Base-by-base conservation (phyloP, 23 tunicate species). In the Pegea sp. region DNA sequence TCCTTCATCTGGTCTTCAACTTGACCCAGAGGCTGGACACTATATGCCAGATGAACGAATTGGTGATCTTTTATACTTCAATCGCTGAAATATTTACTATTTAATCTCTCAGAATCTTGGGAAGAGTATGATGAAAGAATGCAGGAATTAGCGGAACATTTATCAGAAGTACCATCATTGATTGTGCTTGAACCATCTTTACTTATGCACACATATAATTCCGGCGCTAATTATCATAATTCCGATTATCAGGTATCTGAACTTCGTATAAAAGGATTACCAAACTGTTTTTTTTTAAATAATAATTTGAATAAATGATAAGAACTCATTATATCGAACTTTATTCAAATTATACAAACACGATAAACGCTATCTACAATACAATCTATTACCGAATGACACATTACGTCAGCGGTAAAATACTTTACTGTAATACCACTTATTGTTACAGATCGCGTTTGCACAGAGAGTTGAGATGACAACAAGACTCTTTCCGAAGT, bases 11-110 rank as follows among this genome's bases (percentile, higher is more conserved):
- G 97, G 97, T 11, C 31, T 88, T n/a, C 71, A 55, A 29, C 44
- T 88, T n/a, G 90, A 76, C 32, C 75, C 50, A n/a, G 70, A 88
- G 34, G 79, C 97, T n/a, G 80, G 90, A n/a, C 97, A 88, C 57
- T 88, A 88, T 79, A 88, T 88, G 97, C 97, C 97, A 25, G 80
- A 71, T 42, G 75, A 76, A 26, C 46, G 97, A 44, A 64, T 88
- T 26, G 80, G 95, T 84, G 29, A 71, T 68, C 5, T 4, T 19
- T 29, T 56, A 59, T n/a, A 18, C 13, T 20, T 18, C 6, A 13
- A 18, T 6, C 6, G 22, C 56, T 13, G 22, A 6, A 18, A 50
- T 13, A 13, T 11, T 13, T 6, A 13, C 56, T 20, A 50, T 6
- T 8, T 38, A 38, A 38, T 8, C 11, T 38, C 46, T 16, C 66